Base-by-base conservation (phyloP, 2,113 vertebrate genomes). In the Mastomys natalensis region DNA sequence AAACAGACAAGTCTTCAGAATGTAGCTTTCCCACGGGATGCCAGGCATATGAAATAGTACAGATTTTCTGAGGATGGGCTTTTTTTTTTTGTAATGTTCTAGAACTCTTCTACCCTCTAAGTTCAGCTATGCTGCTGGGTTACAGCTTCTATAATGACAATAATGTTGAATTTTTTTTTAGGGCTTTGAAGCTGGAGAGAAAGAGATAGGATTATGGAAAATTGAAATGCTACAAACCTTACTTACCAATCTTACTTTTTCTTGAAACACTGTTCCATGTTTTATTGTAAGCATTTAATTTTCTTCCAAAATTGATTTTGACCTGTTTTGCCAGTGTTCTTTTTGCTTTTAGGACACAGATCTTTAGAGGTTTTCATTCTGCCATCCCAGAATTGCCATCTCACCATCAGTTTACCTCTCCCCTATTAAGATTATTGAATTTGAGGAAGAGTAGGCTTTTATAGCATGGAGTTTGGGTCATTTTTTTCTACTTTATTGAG, bases 281-380 rank as follows among this genome's bases (percentile, higher is more conserved):
- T 68, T 94, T 97, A 66, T 90, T 90, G 31, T 17, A 97, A 84
- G 45, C 53, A n/a, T 93, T 93, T 91, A 51, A 34, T 86, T 88
- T 68, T 89, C 81, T 91, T 74, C 64, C 31, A 66, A 40, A 81
- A 37, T 74, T 94, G 72, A 90, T 72, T 94, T 89, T 93, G 76
- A 92, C 9, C 53, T n/a, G 37, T 80, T 45, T 3, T 11, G 24
- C 34, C 3, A 34, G 2, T 89, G 24, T 93, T 77, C 16, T 89
- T 93, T 90, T 87, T 90, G 51, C 34, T 92, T 95, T 89, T 82
- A 90, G 78, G n/a, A 48, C 80, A 72, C 15, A 40, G 87, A 80
- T 91, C 74, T 91, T 96, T 53, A 80, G 58, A 89, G 15, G 15
- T 92, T 53, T n/a, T 93, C 70, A 89, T 31, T 95, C 64, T n/a